These are phyloP conservation scores for Gallinago undulata DNA, from an alignment of 2,113 vertebrate species.

Conservation along the genomic window DNA sequence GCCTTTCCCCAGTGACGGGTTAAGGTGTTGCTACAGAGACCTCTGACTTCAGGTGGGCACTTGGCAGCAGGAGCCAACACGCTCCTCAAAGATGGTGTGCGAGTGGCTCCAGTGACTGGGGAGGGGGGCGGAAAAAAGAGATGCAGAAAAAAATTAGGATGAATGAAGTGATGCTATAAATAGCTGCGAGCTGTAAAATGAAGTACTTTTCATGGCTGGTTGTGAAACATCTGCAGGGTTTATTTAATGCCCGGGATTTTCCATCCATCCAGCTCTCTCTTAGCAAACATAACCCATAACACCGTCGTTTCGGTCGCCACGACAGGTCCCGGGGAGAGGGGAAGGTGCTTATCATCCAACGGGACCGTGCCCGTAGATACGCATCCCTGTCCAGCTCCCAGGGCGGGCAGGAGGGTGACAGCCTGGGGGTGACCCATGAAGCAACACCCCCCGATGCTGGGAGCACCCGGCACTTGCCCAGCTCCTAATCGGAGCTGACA, in stretches of 20 bases:
- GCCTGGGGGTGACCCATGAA: neutral
- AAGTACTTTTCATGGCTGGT: neutral
- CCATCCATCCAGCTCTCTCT: neutral
- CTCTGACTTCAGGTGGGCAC: neutral
- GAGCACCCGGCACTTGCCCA: accelerated
- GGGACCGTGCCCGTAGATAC: accelerated
- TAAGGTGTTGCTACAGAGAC: neutral
- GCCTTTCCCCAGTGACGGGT: neutral
- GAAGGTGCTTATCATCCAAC: neutral
- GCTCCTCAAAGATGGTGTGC: accelerated
- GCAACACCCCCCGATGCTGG: neutral
- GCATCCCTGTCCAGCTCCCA: neutral
- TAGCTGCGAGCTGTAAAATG: slow-evolving; percentile 12
- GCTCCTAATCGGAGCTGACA: neutral
- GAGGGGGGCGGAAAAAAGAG: accelerated
- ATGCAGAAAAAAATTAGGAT: neutral
- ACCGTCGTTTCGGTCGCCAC: accelerated
- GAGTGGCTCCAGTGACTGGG: neutral
- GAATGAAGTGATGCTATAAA: neutral
- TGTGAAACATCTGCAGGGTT: neutral
- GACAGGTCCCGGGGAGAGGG: neutral
- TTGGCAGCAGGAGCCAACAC: neutral
- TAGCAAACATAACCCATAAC: neutral
- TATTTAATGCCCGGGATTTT: neutral
- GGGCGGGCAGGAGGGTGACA: neutral